These are phyloP conservation scores for Zeuzera pyrina DNA, from an alignment of 2,888 invertebrate species.

Conservation along the genomic window DNA sequence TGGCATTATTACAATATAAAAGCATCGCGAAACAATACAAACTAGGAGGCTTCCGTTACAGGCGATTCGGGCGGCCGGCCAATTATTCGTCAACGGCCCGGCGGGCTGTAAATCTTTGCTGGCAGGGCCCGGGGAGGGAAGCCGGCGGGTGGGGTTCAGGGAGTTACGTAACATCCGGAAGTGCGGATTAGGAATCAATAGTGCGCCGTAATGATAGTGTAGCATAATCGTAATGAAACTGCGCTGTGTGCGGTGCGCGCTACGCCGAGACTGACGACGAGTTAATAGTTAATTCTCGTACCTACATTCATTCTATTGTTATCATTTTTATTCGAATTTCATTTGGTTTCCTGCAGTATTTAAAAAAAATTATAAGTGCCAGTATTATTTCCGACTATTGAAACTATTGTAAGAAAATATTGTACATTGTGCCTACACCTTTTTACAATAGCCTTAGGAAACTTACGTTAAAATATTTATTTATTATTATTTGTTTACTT, in stretches of 20 bases:
- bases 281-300: no score
- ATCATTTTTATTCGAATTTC: no score
- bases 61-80: slow-evolving; percentile 43
- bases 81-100: slow-evolving; percentile 64
- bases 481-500: no score
- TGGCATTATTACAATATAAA: neutral
- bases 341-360: no score
- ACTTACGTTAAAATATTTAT: no score
- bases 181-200: slow-evolving; percentile 74
- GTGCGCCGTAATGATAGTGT: slow-evolving; percentile 71
- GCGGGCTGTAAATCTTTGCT: slow-evolving; percentile 57
- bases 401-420: no score
- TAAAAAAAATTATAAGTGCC: no score
- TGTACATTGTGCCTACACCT: no score
- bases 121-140: slow-evolving; percentile 11
- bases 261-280: neutral
- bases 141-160: slow-evolving; percentile 15
- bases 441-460: no score
- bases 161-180: slow-evolving; percentile 69
- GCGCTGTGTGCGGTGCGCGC: slow-evolving; percentile 56
- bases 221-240: slow-evolving; percentile 55
- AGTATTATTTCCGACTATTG: no score
- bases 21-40: slow-evolving; percentile 32
- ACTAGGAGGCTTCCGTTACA: slow-evolving; percentile 25
- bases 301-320: no score